These are phyloP conservation scores for Drosophila tripunctata DNA, from an alignment of 2,888 invertebrate genomes.

Conservation along the genomic window DNA sequence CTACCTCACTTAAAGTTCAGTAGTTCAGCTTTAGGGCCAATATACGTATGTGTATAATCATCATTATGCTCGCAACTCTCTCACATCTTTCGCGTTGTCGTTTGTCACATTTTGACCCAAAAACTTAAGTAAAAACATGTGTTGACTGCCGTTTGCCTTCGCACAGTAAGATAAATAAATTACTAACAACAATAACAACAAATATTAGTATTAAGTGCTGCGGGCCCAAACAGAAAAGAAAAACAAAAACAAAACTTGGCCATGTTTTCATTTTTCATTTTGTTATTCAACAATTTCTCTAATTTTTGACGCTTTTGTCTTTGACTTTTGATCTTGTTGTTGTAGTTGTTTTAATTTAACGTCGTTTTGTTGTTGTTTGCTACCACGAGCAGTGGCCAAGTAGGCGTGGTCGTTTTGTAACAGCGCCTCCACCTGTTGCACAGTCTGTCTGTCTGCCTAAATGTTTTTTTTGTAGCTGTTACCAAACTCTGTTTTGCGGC, in stretches of 20 bases:
- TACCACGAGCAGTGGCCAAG: slow-evolving; percentile 7
- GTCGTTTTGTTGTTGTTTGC: slow-evolving; percentile 25
- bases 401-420: slow-evolving; percentile 47
- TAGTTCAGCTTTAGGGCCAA: slow-evolving; percentile 48
- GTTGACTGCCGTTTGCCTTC: slow-evolving; percentile 52
- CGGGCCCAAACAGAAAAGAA: slow-evolving; percentile 2
- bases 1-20: slow-evolving; percentile 48
- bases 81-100: slow-evolving; percentile 13
- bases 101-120: slow-evolving; percentile 68
- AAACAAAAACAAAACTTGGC: slow-evolving; percentile 12
- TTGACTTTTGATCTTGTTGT: slow-evolving; percentile 11
- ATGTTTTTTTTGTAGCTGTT: slow-evolving; percentile 14
- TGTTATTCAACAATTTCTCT: slow-evolving; percentile 36
- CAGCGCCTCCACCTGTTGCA: slow-evolving; percentile 42
- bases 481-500: slow-evolving; percentile 39
- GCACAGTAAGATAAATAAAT: slow-evolving; percentile 9
- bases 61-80: slow-evolving; percentile 36
- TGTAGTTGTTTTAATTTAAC: slow-evolving; percentile 13
- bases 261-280: slow-evolving; percentile 31
- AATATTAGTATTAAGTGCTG: slow-evolving; percentile 45
- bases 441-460: neutral
- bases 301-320: slow-evolving; percentile 33
- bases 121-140: slow-evolving; percentile 73
- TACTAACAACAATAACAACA: slow-evolving; percentile 40
- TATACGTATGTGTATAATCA: slow-evolving; percentile 26